A percentile compares a stretch with the other conserved stretches of the same genome.
These are phyloP conservation scores for Bettongia penicillata DNA, from an alignment of 2,113 vertebrate genomes.

Conservation along the genomic window DNA sequence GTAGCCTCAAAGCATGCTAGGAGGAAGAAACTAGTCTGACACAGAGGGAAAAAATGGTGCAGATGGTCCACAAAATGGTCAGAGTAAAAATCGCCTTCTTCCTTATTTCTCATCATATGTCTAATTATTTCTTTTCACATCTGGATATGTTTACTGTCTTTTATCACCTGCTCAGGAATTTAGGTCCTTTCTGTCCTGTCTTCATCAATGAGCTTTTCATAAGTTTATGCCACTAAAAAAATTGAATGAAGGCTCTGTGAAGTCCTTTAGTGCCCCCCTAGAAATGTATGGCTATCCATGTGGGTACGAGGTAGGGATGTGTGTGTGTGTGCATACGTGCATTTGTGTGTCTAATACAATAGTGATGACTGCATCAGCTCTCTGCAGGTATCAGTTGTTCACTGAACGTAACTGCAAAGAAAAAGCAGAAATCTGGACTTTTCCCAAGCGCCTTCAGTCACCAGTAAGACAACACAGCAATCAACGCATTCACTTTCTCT, in stretches of 20 bases:
- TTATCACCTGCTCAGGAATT: not conserved
- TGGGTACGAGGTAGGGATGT: not conserved
- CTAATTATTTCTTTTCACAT: not conserved
- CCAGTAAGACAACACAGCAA: not conserved
- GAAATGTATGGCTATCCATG: not conserved
- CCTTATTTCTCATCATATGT: conserved; percentile 18
- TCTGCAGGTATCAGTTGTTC: not conserved
- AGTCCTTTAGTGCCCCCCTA: not conserved
- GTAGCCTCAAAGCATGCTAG: conserved; percentile 10
- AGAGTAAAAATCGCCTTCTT: not conserved
- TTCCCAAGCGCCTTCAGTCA: not conserved
- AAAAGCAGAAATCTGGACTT: not conserved
- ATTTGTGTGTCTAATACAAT: not conserved
- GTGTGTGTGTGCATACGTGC: not conserved
- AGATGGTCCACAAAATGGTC: conserved; percentile 5
- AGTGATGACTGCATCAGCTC: not conserved
- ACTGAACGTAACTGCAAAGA: not conserved
- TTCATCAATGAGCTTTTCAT: not conserved
- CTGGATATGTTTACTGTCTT: not conserved
- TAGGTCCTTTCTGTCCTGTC: not conserved
- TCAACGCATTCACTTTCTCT: conserved; percentile 50
- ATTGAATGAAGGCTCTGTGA: not conserved
- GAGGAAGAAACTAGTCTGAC: not conserved
- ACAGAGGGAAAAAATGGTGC: not conserved
- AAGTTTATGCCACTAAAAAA: not conserved